Evolutionary conservation across 2,113 vertebrate genomes (phyloP).

Genomic region (Cololabis saira): DNA sequence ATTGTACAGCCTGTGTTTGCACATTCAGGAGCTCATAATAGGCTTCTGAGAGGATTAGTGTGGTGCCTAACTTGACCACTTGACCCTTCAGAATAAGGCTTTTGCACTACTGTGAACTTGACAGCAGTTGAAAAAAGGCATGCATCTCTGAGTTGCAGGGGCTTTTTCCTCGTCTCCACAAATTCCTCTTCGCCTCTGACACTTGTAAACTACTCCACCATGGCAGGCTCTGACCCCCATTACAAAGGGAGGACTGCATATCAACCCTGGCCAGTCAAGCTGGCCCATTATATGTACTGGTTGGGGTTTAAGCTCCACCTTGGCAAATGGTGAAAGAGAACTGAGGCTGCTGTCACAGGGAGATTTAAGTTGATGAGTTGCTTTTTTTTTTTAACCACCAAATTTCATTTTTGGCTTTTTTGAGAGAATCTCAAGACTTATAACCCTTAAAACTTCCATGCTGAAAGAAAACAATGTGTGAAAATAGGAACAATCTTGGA

Average conservation of each 20-base stretch:
- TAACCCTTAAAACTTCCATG: slow-evolving; percentile 17
- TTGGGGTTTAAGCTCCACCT: slow-evolving; percentile 56
- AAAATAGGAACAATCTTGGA: slow-evolving; percentile 28
- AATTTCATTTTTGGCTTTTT: slow-evolving; percentile 11
- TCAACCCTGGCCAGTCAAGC: slow-evolving; percentile 57
- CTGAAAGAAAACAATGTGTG: slow-evolving; percentile 30
- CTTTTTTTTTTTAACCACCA: slow-evolving; percentile 39
- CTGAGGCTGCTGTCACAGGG: slow-evolving; percentile 38
- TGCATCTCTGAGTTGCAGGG: slow-evolving; percentile 35
- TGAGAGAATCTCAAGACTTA: slow-evolving; percentile 22
- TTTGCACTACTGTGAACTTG: slow-evolving; percentile 34
- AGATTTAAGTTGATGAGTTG: slow-evolving; percentile 35
- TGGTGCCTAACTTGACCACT: slow-evolving; percentile 70
- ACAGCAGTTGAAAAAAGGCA: slow-evolving; percentile 43
- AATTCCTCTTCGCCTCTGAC: slow-evolving; percentile 63
- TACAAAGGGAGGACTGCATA: slow-evolving; percentile 53
- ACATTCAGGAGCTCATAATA: slow-evolving; percentile 71
- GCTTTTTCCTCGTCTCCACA: slow-evolving; percentile 51
- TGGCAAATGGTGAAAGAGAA: slow-evolving; percentile 42
- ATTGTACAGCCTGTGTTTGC: slow-evolving; percentile 31
- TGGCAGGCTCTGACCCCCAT: slow-evolving; percentile 53
- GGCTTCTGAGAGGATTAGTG: slow-evolving; percentile 73
- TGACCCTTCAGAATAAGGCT: slow-evolving; percentile 59
- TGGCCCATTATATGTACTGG: slow-evolving; percentile 43
- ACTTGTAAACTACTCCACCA: slow-evolving; percentile 58